Base-by-base conservation (phyloP, 2,113 vertebrate genomes). In the Naja naja region DNA sequence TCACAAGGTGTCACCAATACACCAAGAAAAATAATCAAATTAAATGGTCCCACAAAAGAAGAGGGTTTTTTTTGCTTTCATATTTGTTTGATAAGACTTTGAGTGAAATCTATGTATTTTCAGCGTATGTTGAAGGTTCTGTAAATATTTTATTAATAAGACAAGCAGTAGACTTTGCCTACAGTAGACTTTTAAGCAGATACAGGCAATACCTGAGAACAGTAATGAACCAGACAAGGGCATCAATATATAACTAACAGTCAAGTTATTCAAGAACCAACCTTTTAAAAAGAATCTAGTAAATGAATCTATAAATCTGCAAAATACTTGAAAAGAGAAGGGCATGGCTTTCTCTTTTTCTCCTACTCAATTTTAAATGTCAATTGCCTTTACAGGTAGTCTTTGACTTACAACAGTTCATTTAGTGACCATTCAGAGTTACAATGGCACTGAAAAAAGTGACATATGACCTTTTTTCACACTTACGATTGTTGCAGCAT, bases 1-100 rank as follows among this genome's bases (percentile, higher is more conserved):
- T 95, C 97, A 96, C 96, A 97, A 97, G 97, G 94, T 97, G 96
- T 97, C 96, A 91, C 85, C 95, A 96, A 89, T 94, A 74, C 90
- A 85, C 89, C 91, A 52, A 43, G 53, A 39, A 5, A 69, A 20
- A 23, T 60, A 47, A 39, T 60, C 22, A n/a, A 54, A 47, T 39
- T 20, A 5, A 74, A 85, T 43, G 22, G 45, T 43, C 60, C 9
- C 30, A 20, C 54, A 47, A 56, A 64, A 18, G 55, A 53, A 64
- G 30, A 14, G 30, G 8, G 47, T 1, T 10, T 18, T 14, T 39
- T 43, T 3, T 43, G 2, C 23, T 34, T 52, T 47, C 23, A 85
- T 49, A 18, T 22, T 34, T 91, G 30, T 16, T 85, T 52, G 39
- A 47, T 14, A 81, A 54, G 39, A 14, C 5, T 43, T 56, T 89